These are phyloP conservation scores for Periphyllus acericola DNA, from an alignment of 2,888 invertebrate genomes.

Conservation along the genomic window DNA sequence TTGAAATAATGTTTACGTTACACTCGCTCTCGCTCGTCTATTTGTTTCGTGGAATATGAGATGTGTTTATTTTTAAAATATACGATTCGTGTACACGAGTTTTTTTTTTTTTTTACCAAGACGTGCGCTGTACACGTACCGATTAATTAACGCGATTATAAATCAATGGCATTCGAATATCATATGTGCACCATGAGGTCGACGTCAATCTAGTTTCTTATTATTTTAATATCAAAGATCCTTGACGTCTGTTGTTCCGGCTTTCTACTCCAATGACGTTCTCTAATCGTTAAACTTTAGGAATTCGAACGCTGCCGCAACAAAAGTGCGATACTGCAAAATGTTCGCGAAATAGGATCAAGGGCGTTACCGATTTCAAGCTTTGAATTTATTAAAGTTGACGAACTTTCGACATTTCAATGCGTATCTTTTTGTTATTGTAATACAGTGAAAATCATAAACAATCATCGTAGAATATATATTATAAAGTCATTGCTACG, in stretches of 20 bases:
- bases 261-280: constrained; percentile 52
- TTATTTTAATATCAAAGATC: constrained; percentile 47
- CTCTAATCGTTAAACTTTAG: constrained; percentile 13
- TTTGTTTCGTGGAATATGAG: not conserved
- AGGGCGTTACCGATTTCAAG: not conserved
- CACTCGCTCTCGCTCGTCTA: not conserved
- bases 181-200: constrained; percentile 51
- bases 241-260: constrained; percentile 54
- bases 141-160: constrained; percentile 15
- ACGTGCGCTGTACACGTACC: not conserved
- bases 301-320: not conserved
- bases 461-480: too few relatives aligned
- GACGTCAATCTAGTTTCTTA: constrained; percentile 50
- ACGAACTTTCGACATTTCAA: not conserved
- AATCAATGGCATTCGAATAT: constrained; percentile 45
- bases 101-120: not conserved
- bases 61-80: not conserved
- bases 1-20: not conserved
- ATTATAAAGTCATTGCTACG: too few relatives aligned
- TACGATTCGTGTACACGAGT: not conserved
- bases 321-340: not conserved
- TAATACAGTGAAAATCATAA: too few relatives aligned
- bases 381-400: not conserved
- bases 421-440: not conserved
- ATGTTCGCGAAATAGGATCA: not conserved